phyloP scores from a whole-genome alignment of 35 echinoderm and acorn worm species.

The Eucidaris tribuloides region DNA sequence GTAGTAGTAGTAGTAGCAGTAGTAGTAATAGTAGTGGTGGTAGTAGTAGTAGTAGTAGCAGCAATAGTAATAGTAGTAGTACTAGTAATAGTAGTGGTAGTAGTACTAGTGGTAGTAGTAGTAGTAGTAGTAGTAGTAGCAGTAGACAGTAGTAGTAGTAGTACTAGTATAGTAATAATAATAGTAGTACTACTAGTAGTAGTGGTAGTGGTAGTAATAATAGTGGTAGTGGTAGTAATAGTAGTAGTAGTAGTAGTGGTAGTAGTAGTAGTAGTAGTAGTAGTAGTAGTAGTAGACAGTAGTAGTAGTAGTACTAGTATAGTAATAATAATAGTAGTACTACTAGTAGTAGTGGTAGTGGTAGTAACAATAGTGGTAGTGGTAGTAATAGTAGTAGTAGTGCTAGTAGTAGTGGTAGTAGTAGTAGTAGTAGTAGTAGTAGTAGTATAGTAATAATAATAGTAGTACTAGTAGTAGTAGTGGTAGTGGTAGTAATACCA shows the following conservation, averaged over 20 bases:
- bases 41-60: background rate
- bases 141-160: no score
- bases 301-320: no score
- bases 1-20: background rate
- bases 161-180: no score
- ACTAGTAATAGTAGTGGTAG: background rate
- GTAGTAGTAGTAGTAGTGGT: background rate
- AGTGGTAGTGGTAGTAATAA: no score
- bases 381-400: background rate
- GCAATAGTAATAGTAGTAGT: background rate
- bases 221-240: no score
- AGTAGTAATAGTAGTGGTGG: background rate
- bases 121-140: no score
- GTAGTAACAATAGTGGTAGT: background rate
- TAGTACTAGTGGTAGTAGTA: no score
- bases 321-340: no score
- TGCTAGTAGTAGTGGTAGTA: background rate
- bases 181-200: background rate
- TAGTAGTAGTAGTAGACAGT: no score
- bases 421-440: background rate
- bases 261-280: background rate
- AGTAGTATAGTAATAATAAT: no score
- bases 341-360: background rate
- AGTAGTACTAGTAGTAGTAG: background rate
- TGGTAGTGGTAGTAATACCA: no score